Base-by-base conservation (phyloP, 2,113 vertebrate species). In the Myxocyprinus asiaticus region DNA sequence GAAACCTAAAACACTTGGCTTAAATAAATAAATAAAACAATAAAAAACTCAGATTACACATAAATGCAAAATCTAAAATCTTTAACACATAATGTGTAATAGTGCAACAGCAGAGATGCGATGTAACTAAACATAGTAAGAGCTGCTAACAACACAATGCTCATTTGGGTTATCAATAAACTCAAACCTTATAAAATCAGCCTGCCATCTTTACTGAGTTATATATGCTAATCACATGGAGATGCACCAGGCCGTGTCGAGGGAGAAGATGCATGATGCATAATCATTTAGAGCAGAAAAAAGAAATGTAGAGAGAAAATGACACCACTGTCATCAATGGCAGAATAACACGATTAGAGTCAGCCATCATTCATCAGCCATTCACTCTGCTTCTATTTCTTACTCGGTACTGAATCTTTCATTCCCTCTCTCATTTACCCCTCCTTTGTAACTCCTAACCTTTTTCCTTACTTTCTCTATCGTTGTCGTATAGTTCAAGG, bases 321-420 rank as follows among this genome's bases (percentile, higher is more conserved):
- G 82, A 84, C 71, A 85, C 68, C 43, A 56, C 68, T 83, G 79
- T 82, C 81, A 82, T 85, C 77, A 68, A 65, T 55, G 62, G 48
- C 65, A 67, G 22, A 64, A 82, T 83, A 87, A 87, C 67, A 83
- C 62, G 85, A 86, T 86, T 87, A 81, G 84, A 85, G 87, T 85
- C 87, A 84, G 87, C 53, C 61, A 80, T 86, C 84, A 87, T 86
- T 86, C 80, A 81, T 86, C 84, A 82, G 74, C 76, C 69, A 67
- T 79, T 81, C 65, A 79, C 81, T 78, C 68, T 44, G 76, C 56
- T 75, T 62, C 80, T 61, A 81, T 63, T 1, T 76, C 76, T 74
- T 78, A 59, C 15, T 73, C 74, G 80, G 75, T 59, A 74, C 53
- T 42, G 56, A 78, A 74, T 78, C 15, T 61, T 83, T 77, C 76